Evolutionary conservation across 2,113 vertebrate species (phyloP), one percentile per base, ranked within the genome.

Genomic region (Chloropsis cyanopogon): DNA sequence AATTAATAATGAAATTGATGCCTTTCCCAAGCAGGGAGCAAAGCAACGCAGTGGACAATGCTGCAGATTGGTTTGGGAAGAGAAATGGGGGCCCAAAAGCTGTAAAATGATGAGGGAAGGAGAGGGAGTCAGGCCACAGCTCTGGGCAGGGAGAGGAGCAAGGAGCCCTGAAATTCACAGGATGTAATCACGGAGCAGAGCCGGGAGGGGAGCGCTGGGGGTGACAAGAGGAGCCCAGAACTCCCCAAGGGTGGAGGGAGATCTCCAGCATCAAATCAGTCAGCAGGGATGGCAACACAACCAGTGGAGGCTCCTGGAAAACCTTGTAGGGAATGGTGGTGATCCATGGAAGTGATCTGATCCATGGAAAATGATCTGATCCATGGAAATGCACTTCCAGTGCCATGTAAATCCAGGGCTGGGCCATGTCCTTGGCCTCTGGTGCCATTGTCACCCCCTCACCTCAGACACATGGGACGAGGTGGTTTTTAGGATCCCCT

Each of bases 131-230:
- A 8, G 54, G 10, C 42, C 37, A 53, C 14, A 61, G 84, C 54
- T 61, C 31, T 69, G 65, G 42, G 33, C 39, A 82, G 47, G 47
- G 82, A 59, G 56, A 47, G 60, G 70, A 31, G 12, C 26, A 37
- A 49, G 70, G 37, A 69, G 50, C 35, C 6, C 60, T 24, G 60
- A 23, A 35, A 90, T 85, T 78, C 73, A 50, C 82, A 26, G 52
- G 61, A 10, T 7, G 20, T 4, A 35, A 63, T 21, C 70, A 20
- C 4, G 2, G 37, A 59, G 52, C 42, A 78, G 41, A 37, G 39
- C 56, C 0, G 0, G 12, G 25, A 79, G 39, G 53, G 33, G 4
- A 72, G 14, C 2, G 0, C 9, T 15, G 29, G 3, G 5, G 50
- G 61, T 41, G 76, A 86, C 71, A 60, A 15, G 44, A 39, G 41